Evolutionary conservation across 2,888 invertebrate species (phyloP), one percentile per base, ranked within the genome.

Genomic region (Horisme vitalbata): DNA sequence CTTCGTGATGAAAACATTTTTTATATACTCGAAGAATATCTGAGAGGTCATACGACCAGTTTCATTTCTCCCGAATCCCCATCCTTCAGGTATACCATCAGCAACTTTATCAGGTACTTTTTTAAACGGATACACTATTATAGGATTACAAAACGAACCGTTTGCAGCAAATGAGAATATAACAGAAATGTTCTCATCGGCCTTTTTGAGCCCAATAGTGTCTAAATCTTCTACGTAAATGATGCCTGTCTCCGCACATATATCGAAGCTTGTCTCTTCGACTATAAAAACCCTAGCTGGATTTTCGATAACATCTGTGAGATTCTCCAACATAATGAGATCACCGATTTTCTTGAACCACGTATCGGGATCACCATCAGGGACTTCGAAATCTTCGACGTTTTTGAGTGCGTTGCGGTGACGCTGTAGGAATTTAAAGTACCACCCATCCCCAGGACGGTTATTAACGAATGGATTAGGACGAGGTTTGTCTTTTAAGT

Each of bases 21-120:
- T 41, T 1, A 46, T 39, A 15, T 41, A 46, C 28, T 46, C 45
- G 14, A 26, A 31, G 4, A 46, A 13, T 13, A 46, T 31, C 10
- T 39, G 34, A 7, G 45, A 24, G 0, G 45, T 31, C 45, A 46
- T 46, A n/a, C 11, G 20, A 3, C 45, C 45, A 30, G 28, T 34
- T 34, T 39, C 34, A 35, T 39, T 45, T 15, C 34, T 28, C 9
- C 39, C 38, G 20, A 34, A 45, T 11, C 39, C 21, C 45, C 45
- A 45, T 23, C 34, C 34, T 12, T 39, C 10, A 2, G 45, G 45
- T 15, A 45, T 27, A 10, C 45, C 9, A 2, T 45, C 39, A 15
- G 39, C 30, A 15, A 45, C 30, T 15, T 28, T n/a, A 18, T 30
- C 38, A 10, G 39, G 45, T 12, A 45, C 26, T 12, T 30, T 39